Base-by-base conservation (phyloP, 2,888 invertebrate genomes). In the Apodemia mormo region DNA sequence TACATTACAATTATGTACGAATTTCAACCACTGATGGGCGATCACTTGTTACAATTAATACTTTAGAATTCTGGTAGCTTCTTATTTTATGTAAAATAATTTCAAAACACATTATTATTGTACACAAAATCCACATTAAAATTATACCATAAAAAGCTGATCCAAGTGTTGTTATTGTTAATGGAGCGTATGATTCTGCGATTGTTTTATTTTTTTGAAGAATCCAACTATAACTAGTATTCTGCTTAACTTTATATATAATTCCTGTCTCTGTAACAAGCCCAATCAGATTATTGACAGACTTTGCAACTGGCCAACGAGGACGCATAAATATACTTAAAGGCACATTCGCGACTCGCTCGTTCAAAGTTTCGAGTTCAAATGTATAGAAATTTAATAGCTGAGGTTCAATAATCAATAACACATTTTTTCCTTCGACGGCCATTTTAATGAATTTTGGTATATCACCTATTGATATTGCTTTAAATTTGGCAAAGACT, bases 231-330 rank as follows among this genome's bases (percentile, higher is more conserved):
- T 30, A 22, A n/a, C 2, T 54, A 12, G 67, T 40, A 29, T 71
- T 66, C 1, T 1, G 68, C n/a, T 8, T 45, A 58, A 74, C 68
- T 68, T 71, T 73, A 3, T 29, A 70, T 12, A 61, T 64, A 65
- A 71, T 84, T 9, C 86, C 89, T 1, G 77, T 69, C 76, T 87
- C 89, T 6, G 79, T 73, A 14, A 84, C 66, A 14, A 72, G 75
- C 2, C 72, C 61, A 33, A 85, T 73, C 4, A 81, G 43, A 8
- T 67, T 33, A 40, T 78, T 74, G 1, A 88, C 70, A 56, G 81
- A 78, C 29, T 75, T 68, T 0, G 80, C 76, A 4, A 81, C 86
- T 10, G 84, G 80, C 88, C 90, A 89, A 1, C 85, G 82, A 2
- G 85, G 84, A 0, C 88, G 82, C 81, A 87, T 81, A n/a, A 76